Evolutionary conservation across 2,888 invertebrate species (phyloP), one percentile per base, ranked within the genome.

Genomic region (Lottia scabra): DNA sequence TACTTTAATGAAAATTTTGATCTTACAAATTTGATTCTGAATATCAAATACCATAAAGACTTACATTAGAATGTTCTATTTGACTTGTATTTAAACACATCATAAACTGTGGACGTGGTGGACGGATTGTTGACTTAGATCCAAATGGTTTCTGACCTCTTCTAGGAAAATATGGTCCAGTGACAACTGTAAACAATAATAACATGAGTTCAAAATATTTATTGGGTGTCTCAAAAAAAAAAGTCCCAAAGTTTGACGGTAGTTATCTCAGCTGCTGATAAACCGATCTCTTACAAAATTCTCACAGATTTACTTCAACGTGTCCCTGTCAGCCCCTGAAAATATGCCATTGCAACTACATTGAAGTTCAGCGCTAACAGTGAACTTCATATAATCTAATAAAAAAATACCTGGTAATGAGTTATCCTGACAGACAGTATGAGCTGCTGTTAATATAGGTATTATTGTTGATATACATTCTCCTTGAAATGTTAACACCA

Each of bases 371-470:
- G 5, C 5, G 2, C 5, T 30, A 30, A 30, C 38, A 38, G 1
- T 30, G 30, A 4, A 30, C 6, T 30, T 30, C 30, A 30, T 30
- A 38, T 4, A 8, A 38, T 38, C 5, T 4, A 38, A 38, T 38
- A 38, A 6, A 8, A 30, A 38, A 38, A 6, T 80, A 86, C 85
- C 75, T 77, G 85, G 84, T 44, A 83, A 67, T 73, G 80, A 86
- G 72, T 79, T 86, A 85, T 94, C 94, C 86, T 95, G 95, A 84
- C 94, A 93, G 13, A 94, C 93, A 26, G 93, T 92, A 90, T 96
- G 96, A 85, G 95, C 95, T 88, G 96, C 95, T 27, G 94, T 94
- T 76, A 97, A 92, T 80, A 96, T 92, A 45, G 97, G 96, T 12
- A 96, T 95, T 80, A 97, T 91, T 76, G 95, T 94, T 81, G 93